Evolutionary conservation across 2,888 invertebrate species (phyloP).

Genomic region (Synergus laeviventris): DNA sequence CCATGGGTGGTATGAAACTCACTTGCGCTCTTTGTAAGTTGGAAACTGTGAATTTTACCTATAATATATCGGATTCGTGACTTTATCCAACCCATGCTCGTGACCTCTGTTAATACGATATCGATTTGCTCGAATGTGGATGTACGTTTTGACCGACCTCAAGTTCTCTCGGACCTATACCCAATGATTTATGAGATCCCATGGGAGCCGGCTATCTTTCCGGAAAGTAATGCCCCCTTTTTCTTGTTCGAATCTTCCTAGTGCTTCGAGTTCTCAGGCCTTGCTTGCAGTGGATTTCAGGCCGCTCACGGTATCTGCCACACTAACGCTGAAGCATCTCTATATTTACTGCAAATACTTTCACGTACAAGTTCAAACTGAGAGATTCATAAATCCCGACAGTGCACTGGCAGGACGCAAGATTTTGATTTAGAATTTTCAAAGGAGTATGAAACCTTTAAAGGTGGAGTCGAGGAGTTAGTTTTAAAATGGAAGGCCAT

Average conservation of each 20-base stretch:
- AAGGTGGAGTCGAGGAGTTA: background rate
- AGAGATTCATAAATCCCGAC: constrained; percentile 27
- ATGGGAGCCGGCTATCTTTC: constrained; percentile 71
- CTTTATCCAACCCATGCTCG: background rate
- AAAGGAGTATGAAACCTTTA: constrained; percentile 1
- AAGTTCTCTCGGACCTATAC: constrained; percentile 45
- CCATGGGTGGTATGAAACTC: background rate
- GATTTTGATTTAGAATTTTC: constrained; percentile 33
- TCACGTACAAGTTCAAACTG: background rate
- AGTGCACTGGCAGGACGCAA: constrained; percentile 7
- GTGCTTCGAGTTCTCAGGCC: constrained; percentile 24
- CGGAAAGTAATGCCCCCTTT: constrained; percentile 68
- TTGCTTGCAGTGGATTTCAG: constrained; percentile 14
- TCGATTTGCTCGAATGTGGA: constrained; percentile 8
- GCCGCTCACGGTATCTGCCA: background rate
- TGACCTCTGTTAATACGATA: constrained; percentile 34
- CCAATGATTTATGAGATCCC: constrained; percentile 73
- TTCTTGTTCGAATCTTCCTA: constrained; percentile 9
- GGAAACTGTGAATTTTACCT: constrained; percentile 22
- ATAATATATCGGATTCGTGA: constrained; percentile 14
- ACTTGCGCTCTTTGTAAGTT: background rate
- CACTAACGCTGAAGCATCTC: background rate
- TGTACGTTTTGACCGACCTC: constrained; percentile 44
- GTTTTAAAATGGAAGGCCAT: background rate
- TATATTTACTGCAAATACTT: constrained; percentile 17